These are phyloP conservation scores for Phymatocera aterrima DNA, from an alignment of 2,888 invertebrate genomes.

Conservation along the genomic window DNA sequence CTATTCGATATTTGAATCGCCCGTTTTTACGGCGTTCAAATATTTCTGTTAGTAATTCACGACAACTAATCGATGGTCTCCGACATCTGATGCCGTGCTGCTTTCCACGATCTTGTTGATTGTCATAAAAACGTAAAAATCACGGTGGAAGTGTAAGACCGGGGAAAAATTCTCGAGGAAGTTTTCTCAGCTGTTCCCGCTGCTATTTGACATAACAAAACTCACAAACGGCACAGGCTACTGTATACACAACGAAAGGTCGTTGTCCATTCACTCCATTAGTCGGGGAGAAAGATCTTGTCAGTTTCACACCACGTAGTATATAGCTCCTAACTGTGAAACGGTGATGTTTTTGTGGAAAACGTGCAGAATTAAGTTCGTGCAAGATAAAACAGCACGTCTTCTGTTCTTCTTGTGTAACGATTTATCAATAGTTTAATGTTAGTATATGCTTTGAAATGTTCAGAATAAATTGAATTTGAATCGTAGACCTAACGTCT, in stretches of 20 bases:
- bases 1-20: too few species aligned
- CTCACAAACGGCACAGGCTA: background rate
- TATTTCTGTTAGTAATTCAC: too few species aligned
- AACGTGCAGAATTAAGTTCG: constrained; percentile 21
- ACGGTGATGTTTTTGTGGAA: constrained; percentile 32
- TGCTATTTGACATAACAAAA: constrained; percentile 8
- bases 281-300: constrained; percentile 15
- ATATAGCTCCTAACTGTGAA: constrained; percentile 33
- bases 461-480: background rate
- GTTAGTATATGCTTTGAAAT: background rate
- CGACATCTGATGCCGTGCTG: too few species aligned
- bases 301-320: background rate
- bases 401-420: background rate
- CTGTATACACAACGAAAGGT: background rate
- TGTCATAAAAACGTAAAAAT: background rate
- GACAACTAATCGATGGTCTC: too few species aligned
- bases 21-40: too few species aligned
- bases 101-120: too few species aligned
- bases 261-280: constrained; percentile 29
- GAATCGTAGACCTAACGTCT: background rate
- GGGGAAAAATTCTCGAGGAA: background rate
- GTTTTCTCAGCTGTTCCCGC: background rate
- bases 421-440: constrained; percentile 5
- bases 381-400: background rate
- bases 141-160: background rate